Conservation (phyloP, 2,797 vertebrate species). For the Botia almorhae region DNA sequence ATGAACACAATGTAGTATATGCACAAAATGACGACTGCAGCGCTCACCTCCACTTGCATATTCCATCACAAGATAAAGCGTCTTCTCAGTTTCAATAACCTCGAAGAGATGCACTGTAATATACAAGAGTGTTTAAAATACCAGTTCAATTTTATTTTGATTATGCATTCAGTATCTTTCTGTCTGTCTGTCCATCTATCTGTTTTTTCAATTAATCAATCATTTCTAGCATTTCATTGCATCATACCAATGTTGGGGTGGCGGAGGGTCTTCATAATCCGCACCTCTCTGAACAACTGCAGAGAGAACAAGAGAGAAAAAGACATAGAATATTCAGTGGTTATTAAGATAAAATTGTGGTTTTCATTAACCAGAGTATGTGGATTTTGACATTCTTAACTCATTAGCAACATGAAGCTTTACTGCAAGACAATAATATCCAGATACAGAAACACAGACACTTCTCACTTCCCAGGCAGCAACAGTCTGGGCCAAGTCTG, state of each 20-base stretch:
- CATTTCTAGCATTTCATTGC: slow-evolving; percentile 55
- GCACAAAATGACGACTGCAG: neutral
- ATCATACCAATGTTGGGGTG: slow-evolving; percentile 90
- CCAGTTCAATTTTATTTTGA: too few species aligned
- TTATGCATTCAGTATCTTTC: too few species aligned
- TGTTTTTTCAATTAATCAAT: neutral
- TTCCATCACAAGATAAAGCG: slow-evolving; percentile 93
- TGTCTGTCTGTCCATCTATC: too few species aligned
- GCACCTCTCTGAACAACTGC: slow-evolving; percentile 90
- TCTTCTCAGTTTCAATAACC: slow-evolving; percentile 94
- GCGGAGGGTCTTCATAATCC: slow-evolving; percentile 94
- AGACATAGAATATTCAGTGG: neutral
- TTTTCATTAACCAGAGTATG: neutral
- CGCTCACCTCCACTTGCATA: slow-evolving; percentile 91
- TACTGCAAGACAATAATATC: neutral
- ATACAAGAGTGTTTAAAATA: slow-evolving; percentile 36
- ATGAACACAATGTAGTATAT: neutral
- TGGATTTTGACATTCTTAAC: neutral
- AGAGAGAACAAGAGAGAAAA: neutral
- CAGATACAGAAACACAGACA: slow-evolving; percentile 5
- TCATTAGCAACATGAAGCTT: neutral
- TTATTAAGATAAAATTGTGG: neutral
- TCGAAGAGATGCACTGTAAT: slow-evolving; percentile 90
- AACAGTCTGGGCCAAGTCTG: too few species aligned
- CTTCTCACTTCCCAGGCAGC: too few species aligned